These are phyloP conservation scores for Drosophila demipolita DNA, from an alignment of 2,888 invertebrate species.

Conservation along the genomic window DNA sequence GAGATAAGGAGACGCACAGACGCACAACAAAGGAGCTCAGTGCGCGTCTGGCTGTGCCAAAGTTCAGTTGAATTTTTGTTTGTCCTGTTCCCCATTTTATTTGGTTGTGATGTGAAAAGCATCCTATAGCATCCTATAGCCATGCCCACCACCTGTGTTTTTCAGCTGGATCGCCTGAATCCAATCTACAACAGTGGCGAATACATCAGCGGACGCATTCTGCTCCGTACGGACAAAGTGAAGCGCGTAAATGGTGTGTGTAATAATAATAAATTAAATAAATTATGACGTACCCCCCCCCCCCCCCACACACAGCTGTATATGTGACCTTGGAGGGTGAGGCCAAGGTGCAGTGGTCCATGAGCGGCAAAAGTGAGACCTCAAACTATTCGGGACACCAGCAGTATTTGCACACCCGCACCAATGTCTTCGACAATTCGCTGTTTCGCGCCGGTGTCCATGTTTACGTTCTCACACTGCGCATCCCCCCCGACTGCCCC, in stretches of 20 bases:
- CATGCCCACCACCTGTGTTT: constrained; percentile 83
- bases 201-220: constrained; percentile 78
- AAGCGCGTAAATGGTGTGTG: constrained; percentile 82
- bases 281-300: too few species aligned
- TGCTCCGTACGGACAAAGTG: constrained; percentile 78
- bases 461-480: constrained; percentile 91
- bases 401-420: constrained; percentile 80
- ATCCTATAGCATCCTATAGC: constrained; percentile 14
- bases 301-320: constrained; percentile 61
- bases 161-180: constrained; percentile 82
- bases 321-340: constrained; percentile 82
- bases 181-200: constrained; percentile 80
- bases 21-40: constrained; percentile 66
- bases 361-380: constrained; percentile 81
- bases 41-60: constrained; percentile 78
- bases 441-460: constrained; percentile 84
- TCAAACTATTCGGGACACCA: constrained; percentile 82
- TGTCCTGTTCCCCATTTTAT: constrained; percentile 8
- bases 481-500: constrained; percentile 87
- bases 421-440: constrained; percentile 78
- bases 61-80: constrained; percentile 60
- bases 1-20: constrained; percentile 25
- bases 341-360: constrained; percentile 83
- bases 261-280: too few species aligned
- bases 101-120: constrained; percentile 51